Evolutionary conservation across 2,888 invertebrate genomes (phyloP), one percentile per base, ranked within the genome.

Genomic region (Boloria selene): DNA sequence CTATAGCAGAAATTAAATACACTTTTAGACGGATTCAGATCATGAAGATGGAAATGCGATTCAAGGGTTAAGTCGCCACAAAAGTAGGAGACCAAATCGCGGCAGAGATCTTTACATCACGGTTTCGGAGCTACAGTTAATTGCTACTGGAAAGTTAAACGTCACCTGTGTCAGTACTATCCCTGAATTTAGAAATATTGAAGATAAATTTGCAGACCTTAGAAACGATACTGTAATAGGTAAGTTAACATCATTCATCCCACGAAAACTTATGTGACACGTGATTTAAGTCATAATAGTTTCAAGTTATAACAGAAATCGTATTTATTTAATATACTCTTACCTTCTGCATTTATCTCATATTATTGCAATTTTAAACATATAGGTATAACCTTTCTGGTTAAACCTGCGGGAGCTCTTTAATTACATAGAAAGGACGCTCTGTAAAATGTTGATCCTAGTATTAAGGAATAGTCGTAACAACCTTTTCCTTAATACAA

Each of bases 131-230:
- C 91, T 96, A 70, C 95, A 95, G 80, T 93, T 95, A 60, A 94
- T 95, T 22, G 94, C 93, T 50, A 95, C 95, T 68, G 95, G 95
- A 4, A 92, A 94, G 66, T 90, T 96, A 70, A 94, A 95, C 80
- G 94, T 96, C 75, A 95, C 95, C 67, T 96, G 96, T 80, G 93
- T 96, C 82, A 94, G 96, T 78, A 96, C 96, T 61, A 96, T 96
- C 76, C 96, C 96, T 0, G 95, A 95, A 74, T 95, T 95, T 77
- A 93, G 96, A 66, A 95, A 93, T 70, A 94, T 94, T 72, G 94
- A 94, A 66, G 95, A 95, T 77, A 93, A 94, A 79, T 96, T 95
- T 78, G 96, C 96, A 53, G 96, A 96, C 81, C 92, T 94, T 71
- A 94, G 94, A 81, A 95, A 94, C 73, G 94, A 94, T 76, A 95